phyloP scores from a whole-genome alignment of 2,113 vertebrate species.

The Pterocles burchelli region DNA sequence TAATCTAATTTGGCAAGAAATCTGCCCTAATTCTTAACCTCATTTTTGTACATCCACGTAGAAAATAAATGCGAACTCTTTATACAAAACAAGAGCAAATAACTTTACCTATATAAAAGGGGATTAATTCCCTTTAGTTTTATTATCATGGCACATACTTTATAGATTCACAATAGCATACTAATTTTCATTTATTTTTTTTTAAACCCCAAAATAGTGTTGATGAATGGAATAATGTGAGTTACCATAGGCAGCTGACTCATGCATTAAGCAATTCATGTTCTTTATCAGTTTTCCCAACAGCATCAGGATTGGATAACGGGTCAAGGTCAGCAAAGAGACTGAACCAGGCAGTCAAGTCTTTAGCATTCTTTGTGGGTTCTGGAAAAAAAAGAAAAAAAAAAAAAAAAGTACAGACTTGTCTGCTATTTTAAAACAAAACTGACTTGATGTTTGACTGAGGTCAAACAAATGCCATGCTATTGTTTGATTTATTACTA shows the following conservation, averaged over 20 bases:
- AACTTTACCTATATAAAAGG: slow-evolving; percentile 74
- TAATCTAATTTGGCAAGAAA: slow-evolving; percentile 50
- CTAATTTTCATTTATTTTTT: slow-evolving; percentile 25
- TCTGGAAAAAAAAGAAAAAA: slow-evolving; percentile 68
- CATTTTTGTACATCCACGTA: slow-evolving; percentile 33
- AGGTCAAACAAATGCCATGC: not conserved
- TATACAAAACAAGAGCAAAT: slow-evolving; percentile 72
- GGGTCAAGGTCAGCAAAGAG: slow-evolving; percentile 97
- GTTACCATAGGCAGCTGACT: slow-evolving; percentile 62
- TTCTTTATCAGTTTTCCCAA: slow-evolving; percentile 88
- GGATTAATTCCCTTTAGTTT: slow-evolving; percentile 66
- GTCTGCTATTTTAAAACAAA: slow-evolving; percentile 30
- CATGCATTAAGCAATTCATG: slow-evolving; percentile 92
- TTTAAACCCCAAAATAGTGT: not conserved
- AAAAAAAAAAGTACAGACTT: not conserved
- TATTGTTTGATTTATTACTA: not conserved
- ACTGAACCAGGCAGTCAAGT: slow-evolving; percentile 93
- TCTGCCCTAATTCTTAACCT: slow-evolving; percentile 38
- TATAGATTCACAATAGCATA: slow-evolving; percentile 71
- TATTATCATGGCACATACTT: slow-evolving; percentile 78
- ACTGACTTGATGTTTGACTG: not conserved
- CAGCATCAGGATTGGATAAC: slow-evolving; percentile 91
- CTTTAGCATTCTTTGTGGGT: slow-evolving; percentile 77
- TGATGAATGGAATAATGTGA: slow-evolving; percentile 36
- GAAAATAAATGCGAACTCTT: slow-evolving; percentile 58